Conservation (phyloP, 2,888 invertebrate genomes). For the Ethmia dodecea region DNA sequence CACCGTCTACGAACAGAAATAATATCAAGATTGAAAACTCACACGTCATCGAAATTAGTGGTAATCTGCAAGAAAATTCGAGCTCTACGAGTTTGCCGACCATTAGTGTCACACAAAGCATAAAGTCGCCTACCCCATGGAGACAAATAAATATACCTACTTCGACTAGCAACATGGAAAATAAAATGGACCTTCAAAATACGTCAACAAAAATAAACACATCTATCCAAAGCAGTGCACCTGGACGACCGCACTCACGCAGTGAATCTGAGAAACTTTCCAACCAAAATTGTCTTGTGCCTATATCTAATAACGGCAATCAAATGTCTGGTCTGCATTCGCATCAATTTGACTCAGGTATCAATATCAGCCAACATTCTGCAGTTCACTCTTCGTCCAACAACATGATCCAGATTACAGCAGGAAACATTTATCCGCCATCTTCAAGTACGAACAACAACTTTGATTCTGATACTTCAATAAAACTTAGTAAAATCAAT, state of each 20-base stretch:
- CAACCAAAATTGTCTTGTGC: slow-evolving; percentile 58
- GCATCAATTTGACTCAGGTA: slow-evolving; percentile 58
- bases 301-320: slow-evolving; percentile 45
- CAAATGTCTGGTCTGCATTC: slow-evolving; percentile 47
- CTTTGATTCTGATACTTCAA: slow-evolving; percentile 66
- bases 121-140: slow-evolving; percentile 70
- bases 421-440: slow-evolving; percentile 67
- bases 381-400: slow-evolving; percentile 55
- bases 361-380: slow-evolving; percentile 60
- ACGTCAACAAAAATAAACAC: slow-evolving; percentile 48
- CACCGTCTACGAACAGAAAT: slow-evolving; percentile 55
- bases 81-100: slow-evolving; percentile 54
- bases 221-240: slow-evolving; percentile 44
- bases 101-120: slow-evolving; percentile 66
- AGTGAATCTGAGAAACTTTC: slow-evolving; percentile 52
- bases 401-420: slow-evolving; percentile 67
- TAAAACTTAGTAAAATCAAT: slow-evolving; percentile 68
- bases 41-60: slow-evolving; percentile 69
- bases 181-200: slow-evolving; percentile 57
- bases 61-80: slow-evolving; percentile 59
- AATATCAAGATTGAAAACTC: slow-evolving; percentile 63
- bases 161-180: slow-evolving; percentile 37
- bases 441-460: slow-evolving; percentile 57
- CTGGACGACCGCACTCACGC: slow-evolving; percentile 43
- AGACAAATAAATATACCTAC: slow-evolving; percentile 48